Base-by-base conservation (phyloP, 2,797 vertebrate genomes). In the Enteromius anoplus region DNA sequence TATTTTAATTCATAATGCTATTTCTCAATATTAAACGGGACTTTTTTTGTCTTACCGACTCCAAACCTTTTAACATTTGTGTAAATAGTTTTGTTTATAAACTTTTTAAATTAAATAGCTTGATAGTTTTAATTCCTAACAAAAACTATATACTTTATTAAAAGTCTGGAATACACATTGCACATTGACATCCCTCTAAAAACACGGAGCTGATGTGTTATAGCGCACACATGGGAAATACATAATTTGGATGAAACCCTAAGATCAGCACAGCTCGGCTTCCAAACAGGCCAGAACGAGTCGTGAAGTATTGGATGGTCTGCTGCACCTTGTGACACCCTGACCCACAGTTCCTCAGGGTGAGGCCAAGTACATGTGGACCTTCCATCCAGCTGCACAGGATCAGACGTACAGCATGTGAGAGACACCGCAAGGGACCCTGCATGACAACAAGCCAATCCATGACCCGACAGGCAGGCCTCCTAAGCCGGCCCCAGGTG, bases 341-440 rank as follows among this genome's bases (percentile, higher is more conserved):
- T 88, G 89, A 92, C 89, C 90, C 86, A 64, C 84, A 75, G 89
- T 88, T 88, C 90, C 91, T 85, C 66, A 49, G 87, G 85, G 83
- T 85, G 85, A 92, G 89, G 86, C 87, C 86, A 91, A 92, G 90
- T 88, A 86, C 90, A 93, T 91, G 89, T 89, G 90, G 84, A 78
- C 81, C 75, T 80, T 86, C 86, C 85, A 75, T 89, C 86, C 91
- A 92, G 91, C 92, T 91, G 89, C 90, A 91, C 88, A 87, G 84
- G 86, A 91, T 91, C 92, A 91, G 85, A 91, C 55, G 47, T 88
- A 89, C 89, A 91, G 84, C 84, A 80, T 84, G 85, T 87, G 78
- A 90, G 90, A 86, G 76, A 82, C 86, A 86, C 92, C 91, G 88
- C 92, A 88, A 91, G 88, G 87, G 88, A 92, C 84, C 23, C 29